phyloP scores from a whole-genome alignment of 2,888 invertebrate species.

The Nomada goodeniana region DNA sequence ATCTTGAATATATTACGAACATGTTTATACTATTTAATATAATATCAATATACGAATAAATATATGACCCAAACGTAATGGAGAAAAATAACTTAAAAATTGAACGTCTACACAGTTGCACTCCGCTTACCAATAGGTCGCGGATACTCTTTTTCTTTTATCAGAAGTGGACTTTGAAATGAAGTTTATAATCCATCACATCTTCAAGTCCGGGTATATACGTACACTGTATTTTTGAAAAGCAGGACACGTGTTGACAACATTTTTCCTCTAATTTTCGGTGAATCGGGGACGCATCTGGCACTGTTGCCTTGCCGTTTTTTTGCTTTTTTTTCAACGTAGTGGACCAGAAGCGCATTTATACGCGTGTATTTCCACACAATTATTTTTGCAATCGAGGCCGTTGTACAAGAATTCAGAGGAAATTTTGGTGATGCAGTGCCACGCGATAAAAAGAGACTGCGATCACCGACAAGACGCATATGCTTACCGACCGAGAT shows the following conservation, averaged over 20 bases:
- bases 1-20: neutral
- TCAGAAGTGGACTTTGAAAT: neutral
- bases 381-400: slow-evolving; percentile 72
- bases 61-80: too few relatives aligned
- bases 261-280: slow-evolving; percentile 58
- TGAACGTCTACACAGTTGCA: too few relatives aligned
- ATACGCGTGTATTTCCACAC: slow-evolving; percentile 50
- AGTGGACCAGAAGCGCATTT: slow-evolving; percentile 35
- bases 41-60: too few relatives aligned
- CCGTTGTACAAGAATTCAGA: slow-evolving; percentile 45
- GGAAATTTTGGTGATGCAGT: slow-evolving; percentile 53
- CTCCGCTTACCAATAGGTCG: too few relatives aligned
- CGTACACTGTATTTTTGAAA: slow-evolving; percentile 29
- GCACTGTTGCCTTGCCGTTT: slow-evolving; percentile 23
- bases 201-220: neutral
- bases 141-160: neutral
- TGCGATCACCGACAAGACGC: slow-evolving; percentile 14
- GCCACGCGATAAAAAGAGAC: slow-evolving; percentile 44
- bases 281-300: slow-evolving; percentile 70
- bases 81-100: too few relatives aligned
- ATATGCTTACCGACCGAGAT: slow-evolving; percentile 16
- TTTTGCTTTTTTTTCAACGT: slow-evolving; percentile 12
- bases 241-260: slow-evolving; percentile 49
- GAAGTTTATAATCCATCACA: neutral
- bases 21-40: too few relatives aligned